Conservation (phyloP, 1,140 invertebrate species). For the Drosophila rhopaloa region DNA sequence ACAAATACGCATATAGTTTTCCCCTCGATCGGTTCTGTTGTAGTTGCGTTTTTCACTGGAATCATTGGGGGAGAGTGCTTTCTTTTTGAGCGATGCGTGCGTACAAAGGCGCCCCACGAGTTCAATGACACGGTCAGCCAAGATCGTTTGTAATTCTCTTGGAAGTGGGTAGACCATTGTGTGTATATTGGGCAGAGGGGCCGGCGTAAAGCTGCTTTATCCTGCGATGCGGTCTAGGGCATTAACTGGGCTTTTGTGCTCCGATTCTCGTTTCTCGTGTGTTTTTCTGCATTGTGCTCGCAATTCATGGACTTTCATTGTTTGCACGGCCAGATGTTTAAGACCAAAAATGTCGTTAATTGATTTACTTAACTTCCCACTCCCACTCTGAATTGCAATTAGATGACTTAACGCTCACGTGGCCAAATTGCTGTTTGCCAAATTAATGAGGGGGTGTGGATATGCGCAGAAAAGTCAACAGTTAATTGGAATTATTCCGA, state of each 20-base stretch:
- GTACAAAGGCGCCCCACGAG: conserved; percentile 41
- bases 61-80: conserved; percentile 37
- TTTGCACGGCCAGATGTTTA: conserved; percentile 41
- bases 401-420: conserved; percentile 33
- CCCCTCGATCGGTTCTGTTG: conserved; percentile 38
- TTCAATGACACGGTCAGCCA: conserved; percentile 46
- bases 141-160: conserved; percentile 31
- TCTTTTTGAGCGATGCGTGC: conserved; percentile 38
- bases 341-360: conserved; percentile 40
- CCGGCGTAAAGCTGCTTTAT: conserved; percentile 31
- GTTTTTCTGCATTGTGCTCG: conserved; percentile 20
- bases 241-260: conserved; percentile 31
- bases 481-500: conserved; percentile 33
- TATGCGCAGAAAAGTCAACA: not conserved
- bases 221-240: conserved; percentile 45
- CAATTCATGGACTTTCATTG: conserved; percentile 27
- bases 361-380: conserved; percentile 24
- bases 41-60: conserved; percentile 39
- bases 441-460: not conserved
- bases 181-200: not conserved
- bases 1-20: conserved; percentile 14
- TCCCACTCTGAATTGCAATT: conserved; percentile 28
- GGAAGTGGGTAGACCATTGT: conserved; percentile 25
- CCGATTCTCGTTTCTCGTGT: conserved; percentile 16
- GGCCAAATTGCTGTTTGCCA: conserved; percentile 15